A percentile compares a stretch with the other conserved stretches of the same genome.
These are phyloP conservation scores for Linurgus olivaceus DNA, from an alignment of 2,797 vertebrate genomes.

Conservation along the genomic window DNA sequence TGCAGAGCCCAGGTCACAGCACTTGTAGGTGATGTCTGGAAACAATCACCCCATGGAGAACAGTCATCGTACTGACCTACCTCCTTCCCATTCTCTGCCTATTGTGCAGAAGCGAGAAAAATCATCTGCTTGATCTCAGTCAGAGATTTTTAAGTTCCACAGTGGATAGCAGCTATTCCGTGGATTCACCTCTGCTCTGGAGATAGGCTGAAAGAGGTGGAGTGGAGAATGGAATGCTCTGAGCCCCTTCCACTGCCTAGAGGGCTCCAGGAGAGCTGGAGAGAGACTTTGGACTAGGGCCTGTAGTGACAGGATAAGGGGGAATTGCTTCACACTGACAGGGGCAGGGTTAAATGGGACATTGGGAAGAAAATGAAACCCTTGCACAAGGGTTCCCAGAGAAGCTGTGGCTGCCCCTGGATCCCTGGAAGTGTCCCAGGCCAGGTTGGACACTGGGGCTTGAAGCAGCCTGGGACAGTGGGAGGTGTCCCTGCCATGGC, in stretches of 20 bases:
- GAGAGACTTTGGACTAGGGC: neutral
- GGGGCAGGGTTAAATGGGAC: neutral
- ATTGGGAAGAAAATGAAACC: neutral
- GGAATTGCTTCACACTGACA: neutral
- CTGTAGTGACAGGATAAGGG: neutral
- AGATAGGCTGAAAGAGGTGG: neutral
- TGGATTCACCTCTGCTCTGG: neutral
- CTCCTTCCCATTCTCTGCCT: neutral
- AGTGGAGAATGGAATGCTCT: neutral
- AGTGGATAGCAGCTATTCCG: neutral
- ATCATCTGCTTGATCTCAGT: neutral
- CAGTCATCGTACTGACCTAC: neutral
- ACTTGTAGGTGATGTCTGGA: neutral
- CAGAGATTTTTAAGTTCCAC: neutral
- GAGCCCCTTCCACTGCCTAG: neutral
- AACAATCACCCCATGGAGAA: neutral
- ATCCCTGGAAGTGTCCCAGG: neutral
- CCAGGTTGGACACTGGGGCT: accelerated
- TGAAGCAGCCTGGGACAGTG: neutral
- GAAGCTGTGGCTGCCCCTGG: neutral
- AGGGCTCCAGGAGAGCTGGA: neutral
- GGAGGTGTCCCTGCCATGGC: neutral
- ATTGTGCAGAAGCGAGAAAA: neutral
- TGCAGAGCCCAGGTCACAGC: neutral
- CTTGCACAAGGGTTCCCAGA: neutral